phyloP scores from a whole-genome alignment of 2,797 vertebrate genomes.

The Yasuhikotakia modesta region DNA sequence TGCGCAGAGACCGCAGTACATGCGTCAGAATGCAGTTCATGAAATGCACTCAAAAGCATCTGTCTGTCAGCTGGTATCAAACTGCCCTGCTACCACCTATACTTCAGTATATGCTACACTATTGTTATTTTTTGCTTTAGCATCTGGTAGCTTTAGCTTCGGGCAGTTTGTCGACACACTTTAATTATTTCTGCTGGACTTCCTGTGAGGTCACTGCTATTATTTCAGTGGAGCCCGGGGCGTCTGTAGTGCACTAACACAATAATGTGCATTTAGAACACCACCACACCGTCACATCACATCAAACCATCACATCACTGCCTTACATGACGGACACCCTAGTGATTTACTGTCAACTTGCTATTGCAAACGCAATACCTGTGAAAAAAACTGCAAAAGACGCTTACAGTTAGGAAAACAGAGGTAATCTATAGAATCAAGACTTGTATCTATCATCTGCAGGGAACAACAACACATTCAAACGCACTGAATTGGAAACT shows the following conservation, averaged over 20 bases:
- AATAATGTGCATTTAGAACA: not conserved
- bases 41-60: too few species aligned
- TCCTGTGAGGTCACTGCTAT: too few species aligned
- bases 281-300: too few species aligned
- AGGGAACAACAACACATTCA: constrained; percentile 5
- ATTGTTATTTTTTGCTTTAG: too few species aligned
- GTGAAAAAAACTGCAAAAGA: not conserved
- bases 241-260: not conserved
- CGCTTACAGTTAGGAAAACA: constrained; percentile 11
- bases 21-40: not conserved
- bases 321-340: not conserved
- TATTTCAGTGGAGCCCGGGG: too few species aligned
- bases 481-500: constrained; percentile 14
- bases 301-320: constrained; percentile 1
- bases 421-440: not conserved
- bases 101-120: too few species aligned
- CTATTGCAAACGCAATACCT: not conserved
- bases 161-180: too few species aligned
- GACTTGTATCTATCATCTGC: not conserved
- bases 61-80: too few species aligned
- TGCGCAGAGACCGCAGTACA: constrained; percentile 46
- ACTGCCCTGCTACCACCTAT: too few species aligned
- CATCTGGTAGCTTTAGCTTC: too few species aligned
- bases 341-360: constrained; percentile 26
- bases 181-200: too few species aligned